A percentile compares a stretch with the other conserved stretches of the same genome.
phyloP scores from a whole-genome alignment of 2,888 invertebrate genomes.

The Saturnia japonica region DNA sequence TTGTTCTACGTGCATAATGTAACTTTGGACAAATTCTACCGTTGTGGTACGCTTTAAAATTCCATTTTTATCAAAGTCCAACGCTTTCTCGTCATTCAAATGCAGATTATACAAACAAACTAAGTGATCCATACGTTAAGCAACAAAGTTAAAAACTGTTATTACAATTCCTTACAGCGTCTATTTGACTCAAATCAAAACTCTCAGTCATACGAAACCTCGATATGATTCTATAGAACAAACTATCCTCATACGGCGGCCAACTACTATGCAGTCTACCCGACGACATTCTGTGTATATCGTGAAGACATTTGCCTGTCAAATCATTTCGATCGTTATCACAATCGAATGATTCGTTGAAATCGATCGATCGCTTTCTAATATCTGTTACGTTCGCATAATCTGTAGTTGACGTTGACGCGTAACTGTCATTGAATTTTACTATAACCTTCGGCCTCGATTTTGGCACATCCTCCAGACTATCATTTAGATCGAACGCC shows the following conservation, averaged over 20 bases:
- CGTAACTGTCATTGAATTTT: conserved; percentile 35
- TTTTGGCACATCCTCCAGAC: conserved; percentile 19
- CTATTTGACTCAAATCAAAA: conserved; percentile 67
- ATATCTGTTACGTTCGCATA: conserved; percentile 11
- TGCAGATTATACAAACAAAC: too few species aligned
- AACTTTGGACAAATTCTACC: too few species aligned
- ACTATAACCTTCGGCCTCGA: conserved; percentile 23
- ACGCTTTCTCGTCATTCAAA: too few species aligned
- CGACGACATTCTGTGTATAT: conserved; percentile 33
- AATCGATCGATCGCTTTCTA: conserved; percentile 1
- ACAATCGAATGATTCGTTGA: conserved; percentile 12
- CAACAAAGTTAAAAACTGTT: background rate
- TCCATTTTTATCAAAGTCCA: too few species aligned
- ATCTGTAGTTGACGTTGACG: conserved; percentile 22
- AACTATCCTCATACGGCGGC: conserved; percentile 70
- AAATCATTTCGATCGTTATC: conserved; percentile 1
- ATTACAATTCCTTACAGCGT: conserved; percentile 37
- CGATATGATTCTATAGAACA: conserved; percentile 68
- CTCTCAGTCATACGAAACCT: conserved; percentile 74
- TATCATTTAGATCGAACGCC: conserved; percentile 28
- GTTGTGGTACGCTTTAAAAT: too few species aligned
- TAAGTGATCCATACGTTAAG: background rate
- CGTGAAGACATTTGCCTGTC: conserved; percentile 40
- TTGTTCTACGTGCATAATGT: background rate
- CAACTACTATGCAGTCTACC: conserved; percentile 58